Conservation (phyloP, 2,888 invertebrate genomes). For the Macrophya annulata region DNA sequence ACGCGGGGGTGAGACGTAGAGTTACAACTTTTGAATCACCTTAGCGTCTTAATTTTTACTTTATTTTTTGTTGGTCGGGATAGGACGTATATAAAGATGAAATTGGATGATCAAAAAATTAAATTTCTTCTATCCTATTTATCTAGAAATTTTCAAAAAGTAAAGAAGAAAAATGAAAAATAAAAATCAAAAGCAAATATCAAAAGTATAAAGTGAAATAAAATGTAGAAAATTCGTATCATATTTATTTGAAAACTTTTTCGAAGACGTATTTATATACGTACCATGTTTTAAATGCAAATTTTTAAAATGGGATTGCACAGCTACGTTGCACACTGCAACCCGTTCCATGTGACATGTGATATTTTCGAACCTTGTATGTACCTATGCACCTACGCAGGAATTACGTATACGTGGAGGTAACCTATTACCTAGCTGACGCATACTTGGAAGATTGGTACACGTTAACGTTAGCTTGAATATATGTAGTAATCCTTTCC, state of each 20-base stretch:
- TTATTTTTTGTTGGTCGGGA: not conserved
- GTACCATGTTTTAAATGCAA: constrained; percentile 75
- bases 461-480: not conserved
- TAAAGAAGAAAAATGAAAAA: not conserved
- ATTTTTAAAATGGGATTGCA: constrained; percentile 76
- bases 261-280: constrained; percentile 48
- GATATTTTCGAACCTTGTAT: constrained; percentile 60
- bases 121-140: not conserved
- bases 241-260: not conserved
- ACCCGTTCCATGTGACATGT: constrained; percentile 61
- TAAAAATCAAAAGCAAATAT: not conserved
- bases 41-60: not conserved
- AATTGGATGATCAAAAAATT: not conserved
- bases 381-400: constrained; percentile 56
- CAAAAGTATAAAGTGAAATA: constrained; percentile 10
- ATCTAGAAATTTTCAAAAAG: not conserved
- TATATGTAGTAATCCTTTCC: constrained; percentile 45
- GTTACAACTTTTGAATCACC: constrained; percentile 23
- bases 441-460: constrained; percentile 10
- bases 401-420: not conserved
- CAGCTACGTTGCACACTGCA: constrained; percentile 42
- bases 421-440: constrained; percentile 34
- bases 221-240: not conserved
- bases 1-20: constrained; percentile 7
- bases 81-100: not conserved